Evolutionary conservation across 2,888 invertebrate species (phyloP).

Genomic region (Pterostichus niger): DNA sequence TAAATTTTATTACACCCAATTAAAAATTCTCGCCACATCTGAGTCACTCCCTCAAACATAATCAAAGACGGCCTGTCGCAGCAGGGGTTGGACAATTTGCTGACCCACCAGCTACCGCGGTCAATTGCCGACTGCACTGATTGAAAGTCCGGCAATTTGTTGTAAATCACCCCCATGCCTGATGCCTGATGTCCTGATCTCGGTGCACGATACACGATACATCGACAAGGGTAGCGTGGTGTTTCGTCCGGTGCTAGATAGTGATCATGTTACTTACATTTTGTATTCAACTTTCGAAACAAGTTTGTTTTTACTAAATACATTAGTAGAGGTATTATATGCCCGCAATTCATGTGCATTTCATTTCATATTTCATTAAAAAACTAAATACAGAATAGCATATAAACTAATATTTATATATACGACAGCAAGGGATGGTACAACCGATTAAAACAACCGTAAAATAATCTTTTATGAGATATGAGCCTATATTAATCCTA

Average conservation of each 20-base stretch:
- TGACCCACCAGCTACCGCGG: slow-evolving; percentile 50
- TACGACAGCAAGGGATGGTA: too few species aligned
- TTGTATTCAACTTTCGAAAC: too few species aligned
- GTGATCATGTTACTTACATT: too few species aligned
- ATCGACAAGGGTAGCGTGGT: slow-evolving; percentile 15
- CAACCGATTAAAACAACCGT: too few species aligned
- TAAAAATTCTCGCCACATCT: slow-evolving; percentile 54
- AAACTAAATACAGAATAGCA: too few species aligned
- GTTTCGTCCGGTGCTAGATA: slow-evolving; percentile 6
- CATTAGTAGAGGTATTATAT: too few species aligned
- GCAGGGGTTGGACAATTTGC: slow-evolving; percentile 49
- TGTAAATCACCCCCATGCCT: slow-evolving; percentile 58
- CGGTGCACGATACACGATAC: slow-evolving; percentile 37
- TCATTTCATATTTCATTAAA: too few species aligned
- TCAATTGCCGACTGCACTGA: slow-evolving; percentile 61
- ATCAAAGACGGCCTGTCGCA: slow-evolving; percentile 34
- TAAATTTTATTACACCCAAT: slow-evolving; percentile 51
- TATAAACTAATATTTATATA: too few species aligned
- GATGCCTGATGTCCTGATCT: slow-evolving; percentile 41
- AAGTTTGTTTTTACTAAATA: too few species aligned
- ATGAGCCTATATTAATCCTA: too few species aligned
- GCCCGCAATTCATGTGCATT: too few species aligned
- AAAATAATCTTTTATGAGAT: too few species aligned
- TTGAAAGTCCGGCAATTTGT: slow-evolving; percentile 64
- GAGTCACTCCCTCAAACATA: slow-evolving; percentile 54